Evolutionary conservation across 2,113 vertebrate species (phyloP), one percentile per base, ranked within the genome.

Genomic region (Lamprotornis superbus): DNA sequence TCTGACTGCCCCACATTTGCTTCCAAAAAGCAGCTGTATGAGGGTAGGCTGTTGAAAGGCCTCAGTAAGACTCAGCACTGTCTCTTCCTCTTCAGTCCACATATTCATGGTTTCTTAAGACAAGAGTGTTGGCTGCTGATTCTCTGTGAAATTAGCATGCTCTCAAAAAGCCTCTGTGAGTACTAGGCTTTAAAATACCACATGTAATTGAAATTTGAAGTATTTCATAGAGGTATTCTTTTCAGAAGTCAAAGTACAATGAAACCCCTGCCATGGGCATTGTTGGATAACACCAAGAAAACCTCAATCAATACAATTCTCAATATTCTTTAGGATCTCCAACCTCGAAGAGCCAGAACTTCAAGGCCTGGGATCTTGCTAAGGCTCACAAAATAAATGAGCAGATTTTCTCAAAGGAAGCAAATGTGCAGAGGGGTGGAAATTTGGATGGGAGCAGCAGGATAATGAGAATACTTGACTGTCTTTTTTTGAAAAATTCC

Each of bases 351-450:
- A 75, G 33, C 7, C 13, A 40, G 39, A 78, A 79, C 55, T 90
- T 84, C 61, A 80, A 89, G 71, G 74, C 46, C 46, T 81, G 49
- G 83, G 50, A 60, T 90, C 71, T 83, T 81, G 46, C 79, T 84
- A 71, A 88, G 64, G 56, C 55, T 79, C 40, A 60, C 24, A 71
- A 89, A 94, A 82, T 87, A 95, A 91, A 59, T 2, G 11, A 44
- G 31, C 20, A 89, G 50, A 75, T 71, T 95, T 96, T 95, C 71
- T 81, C 40, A 87, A 83, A 74, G 31, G 53, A 87, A 88, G 64
- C 12, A 80, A 67, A 77, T 83, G 53, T 44, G 35, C 30, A 88
- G 33, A 83, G 22, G 22, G 63, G 42, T 88, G 47, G 40, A 83
- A 95, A 91, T 71, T 27, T 83, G 69, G 64, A 67, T 90, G 15